Percentiles rank a stretch among this genome's conserved stretches.
Evolutionary conservation across 1,140 invertebrate genomes (phyloP).

Genomic region (Mya arenaria): DNA sequence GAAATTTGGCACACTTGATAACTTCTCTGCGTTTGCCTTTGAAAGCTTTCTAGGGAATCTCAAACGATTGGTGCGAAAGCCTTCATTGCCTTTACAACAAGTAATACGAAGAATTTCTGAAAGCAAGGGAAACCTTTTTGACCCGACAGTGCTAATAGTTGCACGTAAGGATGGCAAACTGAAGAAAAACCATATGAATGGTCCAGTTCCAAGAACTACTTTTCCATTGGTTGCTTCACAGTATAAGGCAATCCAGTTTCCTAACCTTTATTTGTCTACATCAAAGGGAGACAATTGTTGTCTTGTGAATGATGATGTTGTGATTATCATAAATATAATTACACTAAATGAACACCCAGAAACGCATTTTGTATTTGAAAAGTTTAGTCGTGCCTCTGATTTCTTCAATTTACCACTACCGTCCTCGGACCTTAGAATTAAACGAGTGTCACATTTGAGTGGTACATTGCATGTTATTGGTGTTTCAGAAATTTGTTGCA

Average conservation of each 20-base stretch:
- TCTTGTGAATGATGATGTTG: constrained; percentile 14
- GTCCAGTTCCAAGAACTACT: constrained; percentile 4
- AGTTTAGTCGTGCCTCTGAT: neutral
- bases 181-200: constrained; percentile 22
- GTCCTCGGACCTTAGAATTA: neutral
- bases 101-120: constrained; percentile 69
- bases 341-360: neutral
- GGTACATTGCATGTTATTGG: neutral
- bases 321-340: constrained; percentile 35
- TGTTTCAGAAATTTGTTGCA: neutral
- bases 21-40: constrained; percentile 80
- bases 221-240: neutral
- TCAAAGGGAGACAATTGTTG: constrained; percentile 35
- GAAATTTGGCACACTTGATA: constrained; percentile 79
- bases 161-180: neutral
- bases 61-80: constrained; percentile 73
- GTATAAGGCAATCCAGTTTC: constrained; percentile 26
- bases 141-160: neutral
- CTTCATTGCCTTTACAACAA: constrained; percentile 68
- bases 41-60: constrained; percentile 80
- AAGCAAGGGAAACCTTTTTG: constrained; percentile 16
- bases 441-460: neutral
- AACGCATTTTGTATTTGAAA: neutral
- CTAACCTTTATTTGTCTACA: neutral
- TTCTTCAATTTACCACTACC: neutral